These are phyloP conservation scores for Crossocerus cetratus DNA, from an alignment of 2,888 invertebrate genomes.

Conservation along the genomic window DNA sequence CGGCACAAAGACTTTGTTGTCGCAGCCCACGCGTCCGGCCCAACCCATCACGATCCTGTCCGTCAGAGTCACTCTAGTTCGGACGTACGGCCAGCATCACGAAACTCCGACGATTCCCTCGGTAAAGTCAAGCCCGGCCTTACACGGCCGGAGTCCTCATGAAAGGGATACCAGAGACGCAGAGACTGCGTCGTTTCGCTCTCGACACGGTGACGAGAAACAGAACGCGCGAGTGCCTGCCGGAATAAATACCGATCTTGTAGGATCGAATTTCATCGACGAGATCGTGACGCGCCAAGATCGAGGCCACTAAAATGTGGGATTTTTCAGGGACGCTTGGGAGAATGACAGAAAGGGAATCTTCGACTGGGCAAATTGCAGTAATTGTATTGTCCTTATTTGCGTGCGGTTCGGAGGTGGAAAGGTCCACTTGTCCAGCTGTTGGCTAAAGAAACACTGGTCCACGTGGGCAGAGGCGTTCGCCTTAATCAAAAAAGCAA, in stretches of 20 bases:
- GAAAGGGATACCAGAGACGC: not conserved
- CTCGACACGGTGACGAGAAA: conserved; percentile 18
- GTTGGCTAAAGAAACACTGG: conserved; percentile 64
- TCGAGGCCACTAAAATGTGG: not conserved
- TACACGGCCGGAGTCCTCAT: not conserved
- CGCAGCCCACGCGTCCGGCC: conserved; percentile 36
- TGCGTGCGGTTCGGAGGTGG: not conserved
- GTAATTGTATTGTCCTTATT: not conserved
- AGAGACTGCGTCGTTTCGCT: conserved; percentile 2
- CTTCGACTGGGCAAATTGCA: not conserved
- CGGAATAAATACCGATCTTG: conserved; percentile 11
- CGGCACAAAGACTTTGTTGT: conserved; percentile 41
- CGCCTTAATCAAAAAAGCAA: conserved; percentile 61
- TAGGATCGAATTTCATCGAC: conserved; percentile 13
- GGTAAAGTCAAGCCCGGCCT: not conserved
- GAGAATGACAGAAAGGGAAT: conserved; percentile 20
- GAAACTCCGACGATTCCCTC: not conserved
- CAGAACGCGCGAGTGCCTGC: conserved; percentile 28
- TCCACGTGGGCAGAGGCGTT: conserved; percentile 59
- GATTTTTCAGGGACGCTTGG: not conserved
- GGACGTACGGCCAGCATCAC: conserved; percentile 1
- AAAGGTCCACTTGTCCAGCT: conserved; percentile 21
- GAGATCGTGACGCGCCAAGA: conserved; percentile 5
- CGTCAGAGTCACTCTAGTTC: conserved; percentile 28
- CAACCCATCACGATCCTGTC: conserved; percentile 30